Base-by-base conservation (phyloP, 2,113 vertebrate species). In the Solea solea region DNA sequence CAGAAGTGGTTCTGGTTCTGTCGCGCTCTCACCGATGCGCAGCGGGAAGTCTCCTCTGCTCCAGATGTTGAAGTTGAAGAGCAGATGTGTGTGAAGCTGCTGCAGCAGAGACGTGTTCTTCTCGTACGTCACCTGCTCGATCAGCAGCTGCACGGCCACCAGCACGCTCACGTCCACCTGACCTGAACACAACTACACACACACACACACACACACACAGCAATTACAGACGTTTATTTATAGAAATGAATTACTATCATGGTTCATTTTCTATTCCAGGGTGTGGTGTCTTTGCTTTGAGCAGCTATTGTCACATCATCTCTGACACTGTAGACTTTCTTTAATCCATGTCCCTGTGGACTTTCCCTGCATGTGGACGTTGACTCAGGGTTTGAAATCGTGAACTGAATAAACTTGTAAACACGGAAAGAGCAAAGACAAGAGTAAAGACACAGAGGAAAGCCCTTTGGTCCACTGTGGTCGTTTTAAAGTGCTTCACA, bases 31-130 rank as follows among this genome's bases (percentile, higher is more conserved):
- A 98, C 97, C 97, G 7, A 99, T 98, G 84, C 95, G 95, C 74
- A 98, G 93, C 0, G 98, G 96, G 72, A 99, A 99, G 88, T 99
- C 98, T 64, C 97, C 98, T 76, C 94, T 96, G 91, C 96, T 98
- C 98, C 98, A 99, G 93, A 98, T 95, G 87, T 91, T 95, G 83
- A 98, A 99, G 88, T 96, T 98, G 92, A 99, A 98, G 28, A 99
- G 95, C 54, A 99, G 90, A 86, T 96, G 92, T 9, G 96, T 94
- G 90, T 98, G 95, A 81, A 99, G 95, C 86, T 98, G 97, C 65
- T 96, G 96, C 67, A 98, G 90, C 44, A 99, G 94, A 7, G 92
- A 93, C 10, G 86, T 64, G 85, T 98, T 97, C 92, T 97, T 98
- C 89, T 97, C 98, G 27, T 91, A 84, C 6, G 94, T 95, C 75